Evolutionary conservation across 2,113 vertebrate genomes (phyloP).

Genomic region (Oreochromis tanganicae): DNA sequence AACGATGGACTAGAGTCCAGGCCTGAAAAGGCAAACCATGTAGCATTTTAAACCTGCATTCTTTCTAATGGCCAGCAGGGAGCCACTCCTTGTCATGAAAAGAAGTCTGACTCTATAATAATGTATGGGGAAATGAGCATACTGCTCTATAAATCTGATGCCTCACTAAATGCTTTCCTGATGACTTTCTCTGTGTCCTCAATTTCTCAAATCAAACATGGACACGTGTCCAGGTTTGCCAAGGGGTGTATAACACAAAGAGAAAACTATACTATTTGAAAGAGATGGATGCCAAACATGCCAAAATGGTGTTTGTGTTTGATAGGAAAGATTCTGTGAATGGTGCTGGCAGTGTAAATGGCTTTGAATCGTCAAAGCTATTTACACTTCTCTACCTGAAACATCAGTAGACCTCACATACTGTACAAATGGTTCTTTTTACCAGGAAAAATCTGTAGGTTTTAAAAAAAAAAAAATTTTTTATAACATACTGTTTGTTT

Average conservation of each 20-base stretch:
- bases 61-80: background rate
- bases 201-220: background rate
- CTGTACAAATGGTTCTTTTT: background rate
- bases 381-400: background rate
- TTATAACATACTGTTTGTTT: background rate
- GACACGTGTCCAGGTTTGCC: background rate
- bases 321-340: background rate
- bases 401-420: background rate
- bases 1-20: background rate
- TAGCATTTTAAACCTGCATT: background rate
- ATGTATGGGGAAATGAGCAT: background rate
- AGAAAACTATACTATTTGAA: background rate
- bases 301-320: background rate
- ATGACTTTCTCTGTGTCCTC: background rate
- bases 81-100: background rate
- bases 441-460: background rate
- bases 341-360: background rate
- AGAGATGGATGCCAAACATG: background rate
- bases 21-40: background rate
- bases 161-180: background rate
- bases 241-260: background rate
- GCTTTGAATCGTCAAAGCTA: background rate
- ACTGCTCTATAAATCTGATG: background rate
- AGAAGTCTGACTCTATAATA: background rate
- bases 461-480: background rate